phyloP scores from a whole-genome alignment of 1,140 invertebrate genomes.

The Pseudomyrmex gracilis region DNA sequence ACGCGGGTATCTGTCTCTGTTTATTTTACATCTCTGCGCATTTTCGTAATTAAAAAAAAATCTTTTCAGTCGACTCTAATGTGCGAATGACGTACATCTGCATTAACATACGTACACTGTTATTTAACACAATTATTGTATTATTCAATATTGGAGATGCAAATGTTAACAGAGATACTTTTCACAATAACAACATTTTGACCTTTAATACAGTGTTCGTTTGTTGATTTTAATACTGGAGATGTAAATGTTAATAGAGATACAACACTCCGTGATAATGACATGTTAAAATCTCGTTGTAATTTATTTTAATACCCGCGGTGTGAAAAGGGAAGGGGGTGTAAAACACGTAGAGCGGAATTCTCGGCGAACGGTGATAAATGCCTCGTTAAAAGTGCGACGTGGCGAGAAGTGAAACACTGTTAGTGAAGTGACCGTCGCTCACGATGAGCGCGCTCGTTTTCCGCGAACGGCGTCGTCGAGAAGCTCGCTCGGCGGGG shows the following conservation, averaged over 20 bases:
- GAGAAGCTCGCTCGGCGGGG: constrained; percentile 18
- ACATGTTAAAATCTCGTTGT: constrained; percentile 6
- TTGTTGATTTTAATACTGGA: too few species aligned
- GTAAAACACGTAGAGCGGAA: constrained; percentile 7
- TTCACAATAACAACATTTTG: too few species aligned
- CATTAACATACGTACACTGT: too few species aligned
- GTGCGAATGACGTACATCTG: too few species aligned
- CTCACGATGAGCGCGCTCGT: constrained; percentile 33
- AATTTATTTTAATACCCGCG: not conserved
- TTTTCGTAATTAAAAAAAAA: too few species aligned
- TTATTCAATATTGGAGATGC: too few species aligned
- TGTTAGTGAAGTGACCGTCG: constrained; percentile 24
- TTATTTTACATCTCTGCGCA: too few species aligned
- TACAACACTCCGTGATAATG: not conserved
- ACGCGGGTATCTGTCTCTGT: too few species aligned
- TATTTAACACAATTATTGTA: too few species aligned
- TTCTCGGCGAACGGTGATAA: constrained; percentile 44
- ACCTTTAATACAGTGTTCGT: too few species aligned
- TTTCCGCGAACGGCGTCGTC: constrained; percentile 37
- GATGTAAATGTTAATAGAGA: not conserved
- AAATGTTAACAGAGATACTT: too few species aligned
- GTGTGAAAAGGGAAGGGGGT: not conserved
- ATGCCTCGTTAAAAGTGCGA: constrained; percentile 48
- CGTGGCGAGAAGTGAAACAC: constrained; percentile 33
- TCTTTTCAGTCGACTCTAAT: too few species aligned